Evolutionary conservation across 2,888 invertebrate genomes (phyloP), one percentile per base, ranked within the genome.

Genomic region (Steinernema hermaphroditum): DNA sequence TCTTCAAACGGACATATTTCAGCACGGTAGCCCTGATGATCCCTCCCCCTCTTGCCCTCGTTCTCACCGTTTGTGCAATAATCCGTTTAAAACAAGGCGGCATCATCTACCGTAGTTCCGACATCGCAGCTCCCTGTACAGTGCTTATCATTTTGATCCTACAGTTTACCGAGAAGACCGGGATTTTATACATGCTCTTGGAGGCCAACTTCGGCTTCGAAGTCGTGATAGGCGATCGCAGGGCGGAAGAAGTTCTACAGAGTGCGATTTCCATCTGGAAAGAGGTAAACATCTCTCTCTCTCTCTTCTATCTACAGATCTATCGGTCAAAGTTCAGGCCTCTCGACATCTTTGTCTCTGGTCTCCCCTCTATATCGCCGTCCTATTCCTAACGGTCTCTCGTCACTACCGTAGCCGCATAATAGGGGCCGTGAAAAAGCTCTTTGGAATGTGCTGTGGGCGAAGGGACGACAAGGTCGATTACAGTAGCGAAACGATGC

Each of bases 401-500:
- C 37, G 71, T 32, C 76, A 73, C 72, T 79, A 79, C 49, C 80
- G 78, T 32, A 62, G 46, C 0, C 74, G 76, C 8, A 34, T 79
- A 43, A 68, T 41, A 22, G 43, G 27, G 57, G n/a, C 68, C 8
- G 14, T 29, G 29, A 43, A 69, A 27, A 27, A 34, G 24, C n/a
- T 77, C 22, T 22, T 49, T 22, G 44, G 70, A 2, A 24, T 41
- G 29, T 32, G 49, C n/a, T 29, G 41, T 19, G 75, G 76, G 24
- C n/a, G 43, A 16, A 24, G 14, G 62, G 29, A 32, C 4, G 62
- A 62, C 12, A 29, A 16, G 50, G 8, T 80, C 37, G 75, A 78
- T 49, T 78, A 80, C 74, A 71, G 57, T 27, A 70, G 73, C 29
- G 79, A 79, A 69, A 79, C 79, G 14, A 81, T 79, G 76, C 72